phyloP scores from a whole-genome alignment of 1,140 invertebrate genomes.

The Tribolium castaneum region DNA sequence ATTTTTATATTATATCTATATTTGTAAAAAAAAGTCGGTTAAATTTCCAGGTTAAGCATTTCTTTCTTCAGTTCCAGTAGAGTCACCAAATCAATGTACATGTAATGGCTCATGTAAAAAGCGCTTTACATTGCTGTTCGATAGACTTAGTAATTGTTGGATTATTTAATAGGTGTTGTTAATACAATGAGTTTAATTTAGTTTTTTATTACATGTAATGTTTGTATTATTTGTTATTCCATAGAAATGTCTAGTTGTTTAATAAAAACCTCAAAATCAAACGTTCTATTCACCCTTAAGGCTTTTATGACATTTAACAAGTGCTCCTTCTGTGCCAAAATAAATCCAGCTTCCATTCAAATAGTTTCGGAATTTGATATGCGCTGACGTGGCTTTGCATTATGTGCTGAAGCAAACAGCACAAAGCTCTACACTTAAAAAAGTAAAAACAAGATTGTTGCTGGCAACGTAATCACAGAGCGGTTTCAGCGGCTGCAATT shows the following conservation, averaged over 20 bases:
- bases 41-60: not conserved
- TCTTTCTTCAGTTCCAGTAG: not conserved
- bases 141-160: slow-evolving; percentile 10
- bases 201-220: not conserved
- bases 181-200: not conserved
- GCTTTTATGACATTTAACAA: not conserved
- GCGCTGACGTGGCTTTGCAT: not conserved
- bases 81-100: not conserved
- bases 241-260: slow-evolving; percentile 18
- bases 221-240: not conserved
- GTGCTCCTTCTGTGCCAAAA: not conserved
- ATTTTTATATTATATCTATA: slow-evolving; percentile 33
- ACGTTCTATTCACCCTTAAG: not conserved
- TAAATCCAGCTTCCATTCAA: not conserved
- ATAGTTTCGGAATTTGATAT: not conserved
- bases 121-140: not conserved
- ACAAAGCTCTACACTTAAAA: not conserved
- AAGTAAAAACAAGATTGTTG: not conserved
- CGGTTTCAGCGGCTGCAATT: too few relatives aligned
- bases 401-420: not conserved
- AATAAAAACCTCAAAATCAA: not conserved
- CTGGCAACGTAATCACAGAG: too few relatives aligned
- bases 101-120: slow-evolving; percentile 3
- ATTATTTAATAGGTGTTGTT: slow-evolving; percentile 18
- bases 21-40: not conserved